Base-by-base conservation (phyloP, 2,797 vertebrate species). In the Malurus leucopterus region DNA sequence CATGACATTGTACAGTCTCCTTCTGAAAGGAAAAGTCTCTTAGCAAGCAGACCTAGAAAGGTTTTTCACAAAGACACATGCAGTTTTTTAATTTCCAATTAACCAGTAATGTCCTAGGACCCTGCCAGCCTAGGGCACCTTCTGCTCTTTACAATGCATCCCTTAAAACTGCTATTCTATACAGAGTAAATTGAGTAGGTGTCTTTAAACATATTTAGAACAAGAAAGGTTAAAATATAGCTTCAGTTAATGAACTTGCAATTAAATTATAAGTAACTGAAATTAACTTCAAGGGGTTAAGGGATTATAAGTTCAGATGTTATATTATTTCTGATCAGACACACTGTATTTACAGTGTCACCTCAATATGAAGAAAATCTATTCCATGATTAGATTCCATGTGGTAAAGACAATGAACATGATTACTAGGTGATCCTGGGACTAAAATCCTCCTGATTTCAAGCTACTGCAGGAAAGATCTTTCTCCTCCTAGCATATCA, bases 191-290 rank as follows among this genome's bases (percentile, higher is more conserved):
- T 41, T 32, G 12, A 69, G 59, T 27, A 84, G 73, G 62, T n/a
- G 89, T 79, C 47, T 74, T 80, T 63, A 74, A 93, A 40, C 61
- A 16, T 34, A 59, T 55, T 57, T 22, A 73, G 77, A 87, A 40
- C 40, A 58, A 32, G 21, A 3, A 36, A 69, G 63, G 10, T 43
- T 59, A 63, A 84, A 88, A 7, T 15, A 29, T 15, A 80, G 14
- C 65, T 51, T 32, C 19, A 55, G 23, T 59, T 65, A 57, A 65
- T 1, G 44, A 69, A 40, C 9, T 44, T 74, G 63, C 46, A 79
- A 68, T 63, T n/a, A 72, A 76, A 77, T 46, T 44, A 44, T 26
- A 34, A 49, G 43, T 67, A 24, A 24, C 6, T 50, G 21, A 69
- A 78, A 43, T 72, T 36, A 34, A 49, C 27, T 84, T 69, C 2